These are phyloP conservation scores for Philereme vetulata DNA, from an alignment of 2,888 invertebrate genomes.

Conservation along the genomic window DNA sequence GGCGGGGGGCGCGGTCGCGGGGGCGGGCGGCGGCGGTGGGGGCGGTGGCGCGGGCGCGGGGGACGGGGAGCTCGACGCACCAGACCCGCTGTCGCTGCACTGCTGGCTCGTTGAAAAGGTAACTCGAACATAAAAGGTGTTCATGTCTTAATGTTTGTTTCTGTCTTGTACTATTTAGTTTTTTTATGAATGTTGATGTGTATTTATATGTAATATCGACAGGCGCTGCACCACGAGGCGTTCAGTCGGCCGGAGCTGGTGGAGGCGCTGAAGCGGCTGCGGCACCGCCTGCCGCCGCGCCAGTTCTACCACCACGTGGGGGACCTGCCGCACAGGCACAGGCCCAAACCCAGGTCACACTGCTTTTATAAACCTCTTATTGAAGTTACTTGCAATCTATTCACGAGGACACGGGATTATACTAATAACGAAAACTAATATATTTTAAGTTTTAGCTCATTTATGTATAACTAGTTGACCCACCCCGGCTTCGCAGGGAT, in stretches of 20 bases:
- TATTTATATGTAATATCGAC: conserved; percentile 3
- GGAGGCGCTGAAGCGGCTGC: conserved; percentile 64
- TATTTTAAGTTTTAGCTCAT: no score
- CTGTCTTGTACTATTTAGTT: background rate
- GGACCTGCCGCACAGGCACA: conserved; percentile 63
- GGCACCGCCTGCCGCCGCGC: conserved; percentile 76
- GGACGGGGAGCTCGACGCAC: conserved; percentile 53
- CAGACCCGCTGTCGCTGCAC: conserved; percentile 76
- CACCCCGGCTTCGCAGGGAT: no score
- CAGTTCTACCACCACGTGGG: conserved; percentile 79
- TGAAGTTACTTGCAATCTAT: background rate
- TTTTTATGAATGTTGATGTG: background rate
- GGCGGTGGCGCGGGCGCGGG: conserved; percentile 41
- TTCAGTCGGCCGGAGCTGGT: conserved; percentile 69
- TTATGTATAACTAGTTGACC: no score
- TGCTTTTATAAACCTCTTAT: background rate
- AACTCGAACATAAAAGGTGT: conserved; percentile 1
- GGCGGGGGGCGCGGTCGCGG: conserved; percentile 29
- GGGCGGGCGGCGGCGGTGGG: conserved; percentile 29
- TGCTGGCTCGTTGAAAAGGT: conserved; percentile 86
- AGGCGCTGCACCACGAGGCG: conserved; percentile 87
- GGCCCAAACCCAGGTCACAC: conserved; percentile 63
- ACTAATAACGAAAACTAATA: background rate
- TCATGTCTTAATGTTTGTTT: no score
- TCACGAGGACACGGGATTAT: no score